Percentiles rank a stretch among this genome's conserved stretches.
phyloP scores from a whole-genome alignment of 2,888 invertebrate species.

The Alloscopus bannaensis region DNA sequence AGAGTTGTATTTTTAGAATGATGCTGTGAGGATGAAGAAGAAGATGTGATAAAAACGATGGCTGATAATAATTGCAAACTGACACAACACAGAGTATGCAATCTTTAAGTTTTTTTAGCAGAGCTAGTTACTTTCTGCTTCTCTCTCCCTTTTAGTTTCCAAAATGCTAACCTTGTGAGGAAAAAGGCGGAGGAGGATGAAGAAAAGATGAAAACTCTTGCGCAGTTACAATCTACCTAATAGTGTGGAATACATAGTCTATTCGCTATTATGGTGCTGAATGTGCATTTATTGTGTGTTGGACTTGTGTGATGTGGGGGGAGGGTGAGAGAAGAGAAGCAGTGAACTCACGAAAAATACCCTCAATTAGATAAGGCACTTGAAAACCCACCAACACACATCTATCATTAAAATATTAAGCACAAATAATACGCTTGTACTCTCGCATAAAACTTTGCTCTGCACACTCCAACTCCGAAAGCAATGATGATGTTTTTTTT shows the following conservation, averaged over 20 bases:
- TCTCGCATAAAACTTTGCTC: neutral
- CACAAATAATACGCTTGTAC: neutral
- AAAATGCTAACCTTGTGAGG: neutral
- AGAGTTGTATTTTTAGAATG: constrained; percentile 3
- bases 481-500: neutral
- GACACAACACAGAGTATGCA: neutral
- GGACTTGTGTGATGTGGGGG: neutral
- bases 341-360: neutral
- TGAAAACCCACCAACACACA: neutral
- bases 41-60: neutral
- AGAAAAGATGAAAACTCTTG: neutral
- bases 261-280: neutral
- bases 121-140: neutral
- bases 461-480: neutral
- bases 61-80: neutral
- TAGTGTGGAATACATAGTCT: neutral
- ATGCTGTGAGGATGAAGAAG: neutral
- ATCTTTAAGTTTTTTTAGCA: neutral
- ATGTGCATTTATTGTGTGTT: neutral
- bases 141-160: neutral
- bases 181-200: constrained; percentile 2
- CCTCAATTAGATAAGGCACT: constrained; percentile 22
- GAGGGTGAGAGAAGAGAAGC: neutral
- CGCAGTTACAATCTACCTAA: neutral
- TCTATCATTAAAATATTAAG: neutral